phyloP scores from a whole-genome alignment of 64 coral and sea anemone species.

The Exaiptasia diaphana region DNA sequence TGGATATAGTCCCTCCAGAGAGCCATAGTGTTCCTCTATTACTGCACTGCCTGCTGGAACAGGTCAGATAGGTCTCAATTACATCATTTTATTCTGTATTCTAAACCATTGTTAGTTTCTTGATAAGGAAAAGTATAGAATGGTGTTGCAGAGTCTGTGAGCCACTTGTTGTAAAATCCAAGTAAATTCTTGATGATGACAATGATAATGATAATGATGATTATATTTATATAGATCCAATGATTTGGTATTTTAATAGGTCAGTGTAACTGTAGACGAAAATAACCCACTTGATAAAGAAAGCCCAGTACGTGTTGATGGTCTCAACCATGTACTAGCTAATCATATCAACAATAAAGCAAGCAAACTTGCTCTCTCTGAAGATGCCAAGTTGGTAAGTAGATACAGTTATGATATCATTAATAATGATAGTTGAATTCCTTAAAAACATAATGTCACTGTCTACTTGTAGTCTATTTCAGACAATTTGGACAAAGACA shows the following conservation, averaged over 20 bases:
- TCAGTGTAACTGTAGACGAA: conserved; percentile 79
- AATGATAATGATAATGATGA: too few relatives aligned
- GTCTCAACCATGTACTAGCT: conserved; percentile 74
- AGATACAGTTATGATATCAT: too few relatives aligned
- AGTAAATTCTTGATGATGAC: too few relatives aligned
- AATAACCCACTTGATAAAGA: conserved; percentile 71
- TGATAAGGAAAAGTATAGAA: too few relatives aligned
- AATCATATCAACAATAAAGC: conserved; percentile 62
- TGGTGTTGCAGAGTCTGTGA: too few relatives aligned
- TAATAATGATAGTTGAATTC: too few relatives aligned
- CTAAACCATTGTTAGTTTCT: too few relatives aligned
- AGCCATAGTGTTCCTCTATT: conserved; percentile 86
- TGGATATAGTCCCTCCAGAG: conserved; percentile 68
- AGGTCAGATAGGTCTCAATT: conserved; percentile 64
- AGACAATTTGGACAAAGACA: background rate
- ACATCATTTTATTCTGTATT: too few relatives aligned
- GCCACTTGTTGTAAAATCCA: too few relatives aligned
- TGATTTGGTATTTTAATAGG: conserved; percentile 57
- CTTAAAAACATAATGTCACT: too few relatives aligned
- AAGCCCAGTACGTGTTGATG: conserved; percentile 67
- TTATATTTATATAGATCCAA: too few relatives aligned
- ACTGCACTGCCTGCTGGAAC: conserved; percentile 92
- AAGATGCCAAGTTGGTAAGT: conserved; percentile 79
- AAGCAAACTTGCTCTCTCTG: conserved; percentile 52
- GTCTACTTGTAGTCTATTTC: conserved; percentile 36